Evolutionary conservation across 2,797 vertebrate genomes (phyloP), one percentile per base, ranked within the genome.

Genomic region (Dromococcyx pavoninus): DNA sequence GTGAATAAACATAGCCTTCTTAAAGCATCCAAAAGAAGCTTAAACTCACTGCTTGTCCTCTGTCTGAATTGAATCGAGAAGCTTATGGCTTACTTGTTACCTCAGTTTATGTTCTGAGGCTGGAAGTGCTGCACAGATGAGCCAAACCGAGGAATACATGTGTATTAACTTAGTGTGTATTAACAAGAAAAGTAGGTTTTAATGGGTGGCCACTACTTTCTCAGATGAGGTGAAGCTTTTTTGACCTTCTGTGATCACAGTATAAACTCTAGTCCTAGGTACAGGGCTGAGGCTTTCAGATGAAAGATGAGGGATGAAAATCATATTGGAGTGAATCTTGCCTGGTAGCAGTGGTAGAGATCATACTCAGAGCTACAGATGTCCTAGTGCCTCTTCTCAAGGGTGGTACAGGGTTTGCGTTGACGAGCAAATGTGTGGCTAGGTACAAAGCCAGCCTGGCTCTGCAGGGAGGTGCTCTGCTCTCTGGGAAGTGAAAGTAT

Each of bases 371-470:
- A 93, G 32, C 37, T 87, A 7, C 57, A 66, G 50, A 53, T 83
- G 33, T 4, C 75, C 3, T 4, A 4, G 10, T 5, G 2, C 11
- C 13, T 54, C 46, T 86, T 73, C 35, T 17, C 18, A 37, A 58
- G 46, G 27, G 6, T 2, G 1, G 3, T 46, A 10, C 3, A 9
- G 39, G 5, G 13, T 56, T n/a, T 22, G 25, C 13, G 7, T 28
- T 35, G 53, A 46, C 17, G 17, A 11, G 30, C 44, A 46, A 46
- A 46, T 4, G 16, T 18, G 18, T 43, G n/a, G 43, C 24, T 17
- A 6, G 1, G 18, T 17, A 12, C 5, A 32, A 65, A 72, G 43
- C 15, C 54, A 58, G 27, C 13, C 22, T 53, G 54, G 39, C 39
- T 91, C 64, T 91, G 27, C 39, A 53, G 17, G 27, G 41, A 66